A percentile compares a stretch with the other conserved stretches of the same genome.
phyloP scores from a whole-genome alignment of 2,113 vertebrate species.

The Candoia aspera region DNA sequence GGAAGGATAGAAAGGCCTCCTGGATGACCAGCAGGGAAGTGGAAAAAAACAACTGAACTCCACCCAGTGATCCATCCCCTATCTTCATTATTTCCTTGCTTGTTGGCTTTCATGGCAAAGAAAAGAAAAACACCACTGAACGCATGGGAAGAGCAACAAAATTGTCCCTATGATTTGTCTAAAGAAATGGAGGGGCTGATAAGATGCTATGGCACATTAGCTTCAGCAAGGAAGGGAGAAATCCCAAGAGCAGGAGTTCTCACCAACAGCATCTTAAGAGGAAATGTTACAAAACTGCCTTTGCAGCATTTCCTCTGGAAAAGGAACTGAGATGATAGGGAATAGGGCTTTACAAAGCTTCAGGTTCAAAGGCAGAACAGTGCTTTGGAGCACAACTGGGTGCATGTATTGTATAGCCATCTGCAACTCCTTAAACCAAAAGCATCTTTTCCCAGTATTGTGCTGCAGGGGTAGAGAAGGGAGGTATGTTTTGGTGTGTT shows the following conservation, averaged over 20 bases:
- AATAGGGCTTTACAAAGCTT: not conserved
- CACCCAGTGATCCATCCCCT: not conserved
- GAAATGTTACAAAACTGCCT: not conserved
- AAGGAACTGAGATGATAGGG: not conserved
- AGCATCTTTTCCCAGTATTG: not conserved
- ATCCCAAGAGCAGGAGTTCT: not conserved
- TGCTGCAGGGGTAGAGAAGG: not conserved
- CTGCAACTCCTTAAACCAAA: not conserved
- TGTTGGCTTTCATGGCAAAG: not conserved
- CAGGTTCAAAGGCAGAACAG: not conserved
- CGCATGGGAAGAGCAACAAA: not conserved
- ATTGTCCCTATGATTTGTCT: not conserved
- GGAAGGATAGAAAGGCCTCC: not conserved
- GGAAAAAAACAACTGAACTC: not conserved
- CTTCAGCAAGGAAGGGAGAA: not conserved
- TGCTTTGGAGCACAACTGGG: not conserved
- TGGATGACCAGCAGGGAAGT: not conserved
- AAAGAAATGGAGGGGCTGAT: not conserved
- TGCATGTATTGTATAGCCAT: not conserved
- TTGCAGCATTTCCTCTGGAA: not conserved
- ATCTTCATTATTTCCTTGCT: not conserved
- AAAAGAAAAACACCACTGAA: not conserved
- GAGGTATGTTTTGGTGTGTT: not conserved
- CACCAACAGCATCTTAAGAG: not conserved
- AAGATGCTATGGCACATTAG: not conserved